A percentile compares a stretch with the other conserved stretches of the same genome.
phyloP scores from a whole-genome alignment of 2,888 invertebrate species.

The Lydus trimaculatus region DNA sequence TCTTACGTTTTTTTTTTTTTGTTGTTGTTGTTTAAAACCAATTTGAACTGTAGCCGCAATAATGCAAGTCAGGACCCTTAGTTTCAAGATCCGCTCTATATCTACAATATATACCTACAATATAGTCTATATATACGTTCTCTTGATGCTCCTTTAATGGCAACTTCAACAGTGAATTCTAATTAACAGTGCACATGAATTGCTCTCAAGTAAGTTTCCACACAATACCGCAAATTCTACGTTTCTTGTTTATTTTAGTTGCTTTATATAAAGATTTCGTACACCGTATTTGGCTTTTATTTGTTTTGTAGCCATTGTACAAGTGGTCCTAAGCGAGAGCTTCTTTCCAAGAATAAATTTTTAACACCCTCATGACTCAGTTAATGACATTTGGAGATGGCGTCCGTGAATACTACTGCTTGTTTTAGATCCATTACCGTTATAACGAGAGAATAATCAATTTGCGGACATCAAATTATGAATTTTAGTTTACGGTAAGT shows the following conservation, averaged over 20 bases:
- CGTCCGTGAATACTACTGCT: too few species aligned
- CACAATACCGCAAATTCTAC: not conserved
- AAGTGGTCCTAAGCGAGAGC: too few species aligned
- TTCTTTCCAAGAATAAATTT: too few species aligned
- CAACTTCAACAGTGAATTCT: constrained; percentile 26
- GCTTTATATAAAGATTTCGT: not conserved
- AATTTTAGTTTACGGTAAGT: too few species aligned
- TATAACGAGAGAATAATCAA: too few species aligned
- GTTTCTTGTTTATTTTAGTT: not conserved
- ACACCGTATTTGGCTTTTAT: not conserved
- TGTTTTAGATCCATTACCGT: too few species aligned
- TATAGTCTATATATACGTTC: constrained; percentile 7
- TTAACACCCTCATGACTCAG: too few species aligned
- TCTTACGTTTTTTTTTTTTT: not conserved
- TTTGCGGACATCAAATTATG: too few species aligned
- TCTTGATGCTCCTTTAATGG: constrained; percentile 26
- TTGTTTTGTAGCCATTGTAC: too few species aligned
- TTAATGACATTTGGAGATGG: too few species aligned
- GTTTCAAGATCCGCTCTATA: not conserved
- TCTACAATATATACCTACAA: not conserved
- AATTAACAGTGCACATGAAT: constrained; percentile 27
- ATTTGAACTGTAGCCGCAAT: constrained; percentile 20
- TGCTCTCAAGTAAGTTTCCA: constrained; percentile 16
- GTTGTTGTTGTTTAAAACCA: too few species aligned
- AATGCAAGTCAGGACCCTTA: constrained; percentile 21